phyloP scores from a whole-genome alignment of 1,140 invertebrate genomes.

The Reticulitermes speratus region DNA sequence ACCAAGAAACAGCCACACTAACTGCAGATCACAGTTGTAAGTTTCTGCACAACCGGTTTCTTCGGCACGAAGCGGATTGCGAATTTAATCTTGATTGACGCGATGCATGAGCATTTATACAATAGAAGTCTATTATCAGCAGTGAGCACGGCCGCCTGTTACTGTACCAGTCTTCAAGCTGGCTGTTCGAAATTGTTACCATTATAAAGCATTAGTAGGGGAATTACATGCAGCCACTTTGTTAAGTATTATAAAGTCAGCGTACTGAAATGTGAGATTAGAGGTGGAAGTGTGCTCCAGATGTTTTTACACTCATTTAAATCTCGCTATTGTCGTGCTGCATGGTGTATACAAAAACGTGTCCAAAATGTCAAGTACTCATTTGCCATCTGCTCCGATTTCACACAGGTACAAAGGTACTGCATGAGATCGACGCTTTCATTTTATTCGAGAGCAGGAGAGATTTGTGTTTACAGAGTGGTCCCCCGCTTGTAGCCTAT shows the following conservation, averaged over 20 bases:
- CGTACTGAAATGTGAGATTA: neutral
- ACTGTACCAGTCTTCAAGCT: neutral
- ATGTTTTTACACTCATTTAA: neutral
- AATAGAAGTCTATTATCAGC: neutral
- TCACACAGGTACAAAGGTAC: too few relatives aligned
- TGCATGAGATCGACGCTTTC: too few relatives aligned
- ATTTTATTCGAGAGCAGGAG: too few relatives aligned
- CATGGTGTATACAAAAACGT: too few relatives aligned
- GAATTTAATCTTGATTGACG: neutral
- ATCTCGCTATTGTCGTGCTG: too few relatives aligned
- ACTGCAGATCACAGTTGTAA: too few relatives aligned
- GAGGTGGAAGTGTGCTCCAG: neutral
- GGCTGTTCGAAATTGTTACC: neutral
- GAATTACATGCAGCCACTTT: neutral
- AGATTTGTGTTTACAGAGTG: too few relatives aligned
- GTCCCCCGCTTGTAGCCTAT: too few relatives aligned
- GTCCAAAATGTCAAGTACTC: too few relatives aligned
- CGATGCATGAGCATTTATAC: neutral
- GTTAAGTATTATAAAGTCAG: conserved; percentile 3
- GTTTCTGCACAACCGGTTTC: conserved; percentile 1
- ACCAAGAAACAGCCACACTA: too few relatives aligned
- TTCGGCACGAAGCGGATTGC: neutral
- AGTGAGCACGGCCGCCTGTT: neutral
- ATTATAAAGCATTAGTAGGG: neutral
- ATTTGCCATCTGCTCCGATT: too few relatives aligned